Evolutionary conservation across 2,888 invertebrate genomes (phyloP), one percentile per base, ranked within the genome.

Genomic region (Nasonovia ribisnigri): DNA sequence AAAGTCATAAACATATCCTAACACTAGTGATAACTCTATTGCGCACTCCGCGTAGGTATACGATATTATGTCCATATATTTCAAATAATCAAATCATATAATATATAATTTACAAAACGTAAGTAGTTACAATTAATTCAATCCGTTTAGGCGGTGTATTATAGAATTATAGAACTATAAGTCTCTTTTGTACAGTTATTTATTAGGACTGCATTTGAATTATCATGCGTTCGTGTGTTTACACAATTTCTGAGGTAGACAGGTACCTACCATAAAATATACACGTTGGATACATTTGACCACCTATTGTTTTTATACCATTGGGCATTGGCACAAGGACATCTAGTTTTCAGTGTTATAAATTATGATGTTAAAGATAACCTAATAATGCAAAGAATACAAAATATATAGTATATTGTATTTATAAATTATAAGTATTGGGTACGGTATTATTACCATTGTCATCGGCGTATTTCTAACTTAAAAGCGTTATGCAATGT

Each of bases 211-310:
- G 8, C 5, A 36, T 87, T 57, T 84, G 84, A 84, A 36, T 91
- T 86, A 46, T 86, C 2, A 24, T 10, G 51, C 36, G 36, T 91
- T 36, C 84, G 60, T 60, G 91, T 84, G 36, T 92, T 87, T 60
- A 87, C 46, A 92, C 48, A 60, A 92, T 92, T 87, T 60, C 86
- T 46, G 67, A 13, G 36, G 46, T 54, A 84, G 51, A 6, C 16
- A 51, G 51, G 51, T 10, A 67, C 20, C 77, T 77, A 77, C 36
- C 36, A 36, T 36, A 36, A 36, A 36, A 77, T 77, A 77, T 20
- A 77, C 36, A 77, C 20, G 16, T 91, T 91, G 87, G 29, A 92
- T 92, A 92, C 36, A 48, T 87, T 92, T 92, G 46, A 36, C 60
- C 57, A n/a, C 43, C 60, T 48, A 60, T 87, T 92, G 43, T 92